phyloP scores from a whole-genome alignment of 2,113 vertebrate genomes.

The Aptenodytes patagonicus region DNA sequence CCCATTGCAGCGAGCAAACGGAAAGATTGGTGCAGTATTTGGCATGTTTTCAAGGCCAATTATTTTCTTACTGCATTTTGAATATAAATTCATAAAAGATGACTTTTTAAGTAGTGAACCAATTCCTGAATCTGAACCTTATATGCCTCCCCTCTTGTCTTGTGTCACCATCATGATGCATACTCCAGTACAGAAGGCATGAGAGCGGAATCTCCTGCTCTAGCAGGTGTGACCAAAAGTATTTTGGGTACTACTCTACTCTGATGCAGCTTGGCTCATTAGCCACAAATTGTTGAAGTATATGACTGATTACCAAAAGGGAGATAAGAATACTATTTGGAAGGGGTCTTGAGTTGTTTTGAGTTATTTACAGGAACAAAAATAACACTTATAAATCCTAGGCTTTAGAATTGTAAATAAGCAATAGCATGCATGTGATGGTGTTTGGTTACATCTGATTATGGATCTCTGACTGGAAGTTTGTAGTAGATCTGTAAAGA shows the following conservation, averaged over 20 bases:
- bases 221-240: neutral
- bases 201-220: neutral
- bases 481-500: neutral
- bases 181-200: neutral
- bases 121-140: neutral
- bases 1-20: neutral
- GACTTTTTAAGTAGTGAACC: neutral
- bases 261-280: neutral
- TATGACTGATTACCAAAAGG: neutral
- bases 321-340: neutral
- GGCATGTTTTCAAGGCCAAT: neutral
- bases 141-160: neutral
- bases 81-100: neutral
- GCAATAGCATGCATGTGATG: rapidly evolving
- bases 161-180: neutral
- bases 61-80: neutral
- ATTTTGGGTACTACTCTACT: neutral
- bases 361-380: neutral
- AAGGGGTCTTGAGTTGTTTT: neutral
- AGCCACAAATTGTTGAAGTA: neutral
- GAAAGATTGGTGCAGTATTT: neutral
- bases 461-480: neutral
- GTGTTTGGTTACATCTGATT: neutral
- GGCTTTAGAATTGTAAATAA: neutral
- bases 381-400: neutral